Conservation (phyloP, 2,888 invertebrate species). For the Caenorhabditis angaria region DNA sequence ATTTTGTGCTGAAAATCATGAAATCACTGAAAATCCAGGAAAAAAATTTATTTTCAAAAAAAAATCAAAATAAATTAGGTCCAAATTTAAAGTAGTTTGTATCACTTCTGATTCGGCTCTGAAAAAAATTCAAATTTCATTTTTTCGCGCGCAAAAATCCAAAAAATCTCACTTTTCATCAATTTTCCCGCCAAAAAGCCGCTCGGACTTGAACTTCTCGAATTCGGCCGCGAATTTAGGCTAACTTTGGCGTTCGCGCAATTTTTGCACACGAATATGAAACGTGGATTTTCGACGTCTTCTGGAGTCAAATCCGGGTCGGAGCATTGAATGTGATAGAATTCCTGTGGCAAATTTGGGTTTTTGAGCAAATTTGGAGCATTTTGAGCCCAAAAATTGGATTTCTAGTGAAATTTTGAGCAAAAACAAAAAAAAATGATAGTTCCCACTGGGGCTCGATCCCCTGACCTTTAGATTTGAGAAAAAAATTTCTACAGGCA, state of each 20-base stretch:
- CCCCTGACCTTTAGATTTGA: no score
- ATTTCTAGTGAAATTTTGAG: not conserved
- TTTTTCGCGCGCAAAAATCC: no score
- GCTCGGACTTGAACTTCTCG: no score
- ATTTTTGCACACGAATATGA: conserved; percentile 19
- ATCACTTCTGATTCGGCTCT: not conserved
- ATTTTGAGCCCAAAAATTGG: not conserved
- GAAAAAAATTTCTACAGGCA: no score
- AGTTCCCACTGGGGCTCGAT: no score
- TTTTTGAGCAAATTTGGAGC: not conserved
- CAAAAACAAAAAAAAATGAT: no score
- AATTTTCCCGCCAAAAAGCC: not conserved
- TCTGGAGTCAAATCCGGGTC: conserved; percentile 28
- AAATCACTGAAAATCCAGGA: no score
- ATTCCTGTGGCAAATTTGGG: not conserved
- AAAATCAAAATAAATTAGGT: no score
- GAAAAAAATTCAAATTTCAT: not conserved
- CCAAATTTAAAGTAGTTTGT: no score
- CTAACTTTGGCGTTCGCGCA: conserved; percentile 13
- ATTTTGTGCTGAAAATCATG: no score
- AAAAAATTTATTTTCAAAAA: no score
- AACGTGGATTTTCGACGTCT: conserved; percentile 21
- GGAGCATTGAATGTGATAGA: conserved; percentile 18
- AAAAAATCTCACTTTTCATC: not conserved
- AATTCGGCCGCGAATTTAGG: no score